Evolutionary conservation across 2,113 vertebrate species (phyloP).

Genomic region (Cisticola juncidis): DNA sequence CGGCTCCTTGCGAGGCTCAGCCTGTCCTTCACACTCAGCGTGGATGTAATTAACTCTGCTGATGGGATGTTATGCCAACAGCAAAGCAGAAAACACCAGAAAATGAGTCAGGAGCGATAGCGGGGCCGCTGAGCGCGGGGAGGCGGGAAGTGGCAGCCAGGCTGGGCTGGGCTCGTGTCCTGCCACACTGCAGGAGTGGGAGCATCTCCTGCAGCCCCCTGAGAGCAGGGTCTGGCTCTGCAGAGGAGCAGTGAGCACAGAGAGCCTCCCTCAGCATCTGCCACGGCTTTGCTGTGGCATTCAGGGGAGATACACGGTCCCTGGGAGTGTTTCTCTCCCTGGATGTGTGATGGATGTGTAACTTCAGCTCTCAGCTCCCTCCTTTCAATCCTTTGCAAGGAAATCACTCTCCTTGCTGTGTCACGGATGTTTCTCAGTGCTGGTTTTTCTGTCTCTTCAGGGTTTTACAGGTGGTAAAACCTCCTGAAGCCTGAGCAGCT

Average conservation of each 20-base stretch:
- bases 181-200: not conserved
- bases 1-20: constrained; percentile 64
- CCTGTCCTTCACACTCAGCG: constrained; percentile 74
- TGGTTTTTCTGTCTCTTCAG: not conserved
- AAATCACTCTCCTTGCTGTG: fast-evolving
- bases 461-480: not conserved
- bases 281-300: fast-evolving
- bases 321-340: not conserved
- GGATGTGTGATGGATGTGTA: not conserved
- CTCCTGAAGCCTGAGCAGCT: not conserved
- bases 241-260: not conserved
- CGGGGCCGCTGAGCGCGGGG: not conserved
- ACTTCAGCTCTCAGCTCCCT: not conserved
- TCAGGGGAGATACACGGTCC: not conserved
- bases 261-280: not conserved
- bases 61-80: constrained; percentile 74
- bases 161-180: not conserved
- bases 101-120: constrained; percentile 46
- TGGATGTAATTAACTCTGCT: constrained; percentile 76
- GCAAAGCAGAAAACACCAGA: constrained; percentile 62
- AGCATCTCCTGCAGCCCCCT: not conserved
- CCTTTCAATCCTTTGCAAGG: not conserved
- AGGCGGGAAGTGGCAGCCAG: not conserved
- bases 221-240: not conserved
- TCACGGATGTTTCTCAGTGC: not conserved